Evolutionary conservation across 1,140 invertebrate species (phyloP).

Genomic region (Hermetia illucens): DNA sequence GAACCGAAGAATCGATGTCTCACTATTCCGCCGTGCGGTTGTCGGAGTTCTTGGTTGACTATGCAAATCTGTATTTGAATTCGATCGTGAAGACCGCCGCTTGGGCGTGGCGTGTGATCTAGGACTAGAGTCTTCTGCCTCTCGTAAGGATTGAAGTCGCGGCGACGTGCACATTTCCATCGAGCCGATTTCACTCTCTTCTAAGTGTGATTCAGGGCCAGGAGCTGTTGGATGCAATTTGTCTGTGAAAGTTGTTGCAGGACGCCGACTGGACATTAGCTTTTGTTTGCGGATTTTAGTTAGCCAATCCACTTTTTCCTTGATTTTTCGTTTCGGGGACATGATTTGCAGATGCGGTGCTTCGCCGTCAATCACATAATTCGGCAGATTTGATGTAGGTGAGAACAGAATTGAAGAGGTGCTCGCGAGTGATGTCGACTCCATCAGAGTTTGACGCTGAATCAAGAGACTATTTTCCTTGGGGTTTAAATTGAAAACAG

Average conservation of each 20-base stretch:
- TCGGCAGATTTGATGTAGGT: slow-evolving; percentile 59
- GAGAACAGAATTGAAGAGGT: slow-evolving; percentile 34
- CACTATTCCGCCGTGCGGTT: slow-evolving; percentile 24
- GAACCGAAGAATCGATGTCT: slow-evolving; percentile 24
- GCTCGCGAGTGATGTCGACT: background rate
- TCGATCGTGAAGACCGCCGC: slow-evolving; percentile 18
- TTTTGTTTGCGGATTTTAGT: slow-evolving; percentile 49
- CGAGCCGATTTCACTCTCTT: background rate
- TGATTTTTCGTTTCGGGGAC: slow-evolving; percentile 47
- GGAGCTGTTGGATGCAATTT: slow-evolving; percentile 9
- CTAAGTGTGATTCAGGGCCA: background rate
- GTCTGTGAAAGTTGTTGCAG: slow-evolving; percentile 15
- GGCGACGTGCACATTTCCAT: slow-evolving; percentile 11
- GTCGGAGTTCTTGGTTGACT: slow-evolving; percentile 18
- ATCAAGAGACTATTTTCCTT: slow-evolving; percentile 11
- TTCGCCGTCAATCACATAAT: slow-evolving; percentile 57
- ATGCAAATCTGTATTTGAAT: background rate
- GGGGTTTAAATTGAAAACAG: background rate
- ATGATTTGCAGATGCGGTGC: slow-evolving; percentile 55
- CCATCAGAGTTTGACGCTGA: slow-evolving; percentile 18
- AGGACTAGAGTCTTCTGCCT: slow-evolving; percentile 19
- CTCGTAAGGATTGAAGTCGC: slow-evolving; percentile 19
- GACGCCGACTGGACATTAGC: slow-evolving; percentile 15
- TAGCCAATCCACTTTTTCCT: slow-evolving; percentile 54
- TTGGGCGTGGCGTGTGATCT: slow-evolving; percentile 13